Evolutionary conservation across 1,140 invertebrate genomes (phyloP), one percentile per base, ranked within the genome.

Genomic region (Eufriesea mexicana): DNA sequence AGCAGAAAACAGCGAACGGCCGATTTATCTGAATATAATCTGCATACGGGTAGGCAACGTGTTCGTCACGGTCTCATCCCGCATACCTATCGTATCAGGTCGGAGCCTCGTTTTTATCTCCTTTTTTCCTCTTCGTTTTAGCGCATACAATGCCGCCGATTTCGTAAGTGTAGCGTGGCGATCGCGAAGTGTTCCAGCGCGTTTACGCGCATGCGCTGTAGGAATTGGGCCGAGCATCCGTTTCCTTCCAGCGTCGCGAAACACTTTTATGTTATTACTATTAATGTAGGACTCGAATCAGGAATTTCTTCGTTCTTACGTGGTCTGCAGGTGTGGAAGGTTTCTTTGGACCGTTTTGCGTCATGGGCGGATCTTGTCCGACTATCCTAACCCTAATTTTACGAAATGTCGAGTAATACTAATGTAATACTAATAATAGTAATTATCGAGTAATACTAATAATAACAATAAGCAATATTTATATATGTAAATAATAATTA

Each of bases 141-240:
- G 18, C 45, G 18, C 51, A 20, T 57, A 82, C 83, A 82, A 85
- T 82, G 61, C 64, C 71, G 64, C 68, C 86, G 86, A 87, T 87
- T 87, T 88, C 86, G 78, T 87, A 88, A 88, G 86, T 84, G 86
- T 88, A 88, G 86, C 86, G 86, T 87, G 67, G 86, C 82, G 82
- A 87, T 84, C 85, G 85, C 71, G 47, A 88, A 85, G 86, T 76
- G 86, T 87, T 88, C 79, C 83, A 84, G 49, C 67, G 70, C 67
- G 74, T 84, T 84, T 87, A 80, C 81, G 86, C 76, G 86, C 85
- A 74, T 61, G 86, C 73, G 64, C 78, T 35, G 84, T 49, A 83
- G 84, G 81, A 89, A 89, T 86, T 89, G 81, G 88, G 87, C 81
- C 87, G 87, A 89, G 87, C 77, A 89, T 89, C 88, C 88, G 88